Conservation (phyloP, 1,140 invertebrate species). For the Centruroides sculpturatus region DNA sequence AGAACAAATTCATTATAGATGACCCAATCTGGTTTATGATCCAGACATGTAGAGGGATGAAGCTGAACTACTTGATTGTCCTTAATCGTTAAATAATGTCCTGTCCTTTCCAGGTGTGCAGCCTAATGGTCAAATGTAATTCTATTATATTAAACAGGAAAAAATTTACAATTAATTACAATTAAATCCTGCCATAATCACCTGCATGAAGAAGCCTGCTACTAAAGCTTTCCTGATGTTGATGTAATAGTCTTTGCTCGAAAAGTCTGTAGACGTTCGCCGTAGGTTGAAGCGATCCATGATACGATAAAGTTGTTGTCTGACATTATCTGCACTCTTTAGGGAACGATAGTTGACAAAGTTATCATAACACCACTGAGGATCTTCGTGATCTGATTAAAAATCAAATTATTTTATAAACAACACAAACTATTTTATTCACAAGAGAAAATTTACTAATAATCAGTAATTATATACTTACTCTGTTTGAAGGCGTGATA, state of each 20-base stretch:
- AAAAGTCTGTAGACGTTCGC: conserved; percentile 94
- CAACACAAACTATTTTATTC: not conserved
- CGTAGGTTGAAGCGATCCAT: conserved; percentile 89
- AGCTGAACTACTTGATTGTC: conserved; percentile 98
- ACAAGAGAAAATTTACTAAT: not conserved
- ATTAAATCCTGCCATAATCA: conserved; percentile 26
- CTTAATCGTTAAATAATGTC: conserved; percentile 96
- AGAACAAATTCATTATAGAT: conserved; percentile 99
- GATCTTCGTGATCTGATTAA: conserved; percentile 55
- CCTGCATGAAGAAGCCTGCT: conserved; percentile 99
- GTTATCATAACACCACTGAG: conserved; percentile 98
- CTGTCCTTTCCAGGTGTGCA: conserved; percentile 85
- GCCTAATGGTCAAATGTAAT: conserved; percentile 39
- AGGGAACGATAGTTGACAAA: conserved; percentile 97
- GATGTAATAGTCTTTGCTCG: conserved; percentile 94
- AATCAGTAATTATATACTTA: conserved; percentile 41
- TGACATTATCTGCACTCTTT: conserved; percentile 79
- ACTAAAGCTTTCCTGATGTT: conserved; percentile 97
- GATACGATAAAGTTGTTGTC: conserved; percentile 64
- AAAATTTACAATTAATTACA: too few relatives aligned
- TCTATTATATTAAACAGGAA: too few relatives aligned
- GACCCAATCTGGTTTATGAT: conserved; percentile 99
- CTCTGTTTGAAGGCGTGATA: conserved; percentile 99
- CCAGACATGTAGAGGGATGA: conserved; percentile 95
- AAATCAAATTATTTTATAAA: not conserved